Evolutionary conservation across 2,888 invertebrate species (phyloP).

Genomic region (Nycteola revayana): DNA sequence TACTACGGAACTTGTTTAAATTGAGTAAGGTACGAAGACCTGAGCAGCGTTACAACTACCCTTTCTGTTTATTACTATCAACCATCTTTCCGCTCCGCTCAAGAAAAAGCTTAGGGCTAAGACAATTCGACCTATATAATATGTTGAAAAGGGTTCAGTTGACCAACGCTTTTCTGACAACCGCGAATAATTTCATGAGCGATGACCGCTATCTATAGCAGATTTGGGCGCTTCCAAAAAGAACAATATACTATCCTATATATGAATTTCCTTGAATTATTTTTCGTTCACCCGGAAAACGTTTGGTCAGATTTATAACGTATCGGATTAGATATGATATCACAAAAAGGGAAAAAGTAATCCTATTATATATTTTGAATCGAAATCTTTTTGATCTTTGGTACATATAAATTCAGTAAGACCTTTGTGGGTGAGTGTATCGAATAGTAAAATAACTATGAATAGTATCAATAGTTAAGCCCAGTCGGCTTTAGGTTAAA

Average conservation of each 20-base stretch:
- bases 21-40: slow-evolving; percentile 24
- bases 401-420: slow-evolving; percentile 4
- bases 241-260: slow-evolving; percentile 5
- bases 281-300: slow-evolving; percentile 3
- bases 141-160: slow-evolving; percentile 31
- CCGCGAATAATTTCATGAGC: slow-evolving; percentile 18
- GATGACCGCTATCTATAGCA: slow-evolving; percentile 14
- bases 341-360: too few relatives aligned
- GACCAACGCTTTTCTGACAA: slow-evolving; percentile 24
- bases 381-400: too few relatives aligned
- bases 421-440: slow-evolving; percentile 4
- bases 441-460: too few relatives aligned
- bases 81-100: slow-evolving; percentile 24
- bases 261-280: background rate
- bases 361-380: too few relatives aligned
- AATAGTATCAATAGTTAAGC: too few relatives aligned
- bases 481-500: too few relatives aligned
- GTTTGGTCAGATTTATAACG: too few relatives aligned
- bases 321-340: too few relatives aligned
- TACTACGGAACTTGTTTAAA: slow-evolving; percentile 33
- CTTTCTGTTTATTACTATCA: slow-evolving; percentile 32
- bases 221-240: slow-evolving; percentile 14
- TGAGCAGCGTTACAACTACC: slow-evolving; percentile 16
- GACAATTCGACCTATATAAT: slow-evolving; percentile 27
- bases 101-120: slow-evolving; percentile 21